phyloP scores from a whole-genome alignment of 2,113 vertebrate genomes.

The Marcusenius ussheri region DNA sequence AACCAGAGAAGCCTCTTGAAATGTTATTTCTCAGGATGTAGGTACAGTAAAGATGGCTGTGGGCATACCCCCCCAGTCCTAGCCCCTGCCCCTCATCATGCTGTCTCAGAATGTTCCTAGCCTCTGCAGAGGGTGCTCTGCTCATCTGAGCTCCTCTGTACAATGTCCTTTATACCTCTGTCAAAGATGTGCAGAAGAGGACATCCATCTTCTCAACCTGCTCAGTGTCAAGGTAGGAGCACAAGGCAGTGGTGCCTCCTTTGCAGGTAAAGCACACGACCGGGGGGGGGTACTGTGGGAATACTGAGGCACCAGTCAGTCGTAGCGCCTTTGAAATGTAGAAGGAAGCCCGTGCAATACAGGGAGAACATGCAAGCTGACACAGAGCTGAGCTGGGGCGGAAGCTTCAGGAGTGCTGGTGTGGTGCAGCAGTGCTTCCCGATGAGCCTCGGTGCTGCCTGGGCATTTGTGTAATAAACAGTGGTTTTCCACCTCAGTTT shows the following conservation, averaged over 20 bases:
- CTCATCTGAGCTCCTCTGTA: not conserved
- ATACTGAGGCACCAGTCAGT: not conserved
- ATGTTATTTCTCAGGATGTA: not conserved
- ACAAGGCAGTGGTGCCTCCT: not conserved
- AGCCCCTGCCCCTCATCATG: not conserved
- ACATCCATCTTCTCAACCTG: not conserved
- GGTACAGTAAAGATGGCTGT: not conserved
- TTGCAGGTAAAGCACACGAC: not conserved
- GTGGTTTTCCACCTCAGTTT: not conserved
- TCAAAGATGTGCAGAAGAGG: not conserved
- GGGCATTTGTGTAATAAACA: not conserved
- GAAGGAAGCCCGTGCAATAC: not conserved
- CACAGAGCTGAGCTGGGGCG: not conserved
- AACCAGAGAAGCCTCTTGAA: not conserved
- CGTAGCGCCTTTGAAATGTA: not conserved
- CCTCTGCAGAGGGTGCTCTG: not conserved
- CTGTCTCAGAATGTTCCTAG: not conserved
- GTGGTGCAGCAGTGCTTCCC: not conserved
- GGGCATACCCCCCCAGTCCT: not conserved
- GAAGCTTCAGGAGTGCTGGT: not conserved
- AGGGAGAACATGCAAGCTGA: not conserved
- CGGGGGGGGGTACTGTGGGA: not conserved
- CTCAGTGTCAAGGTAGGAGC: not conserved
- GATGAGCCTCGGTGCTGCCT: not conserved
- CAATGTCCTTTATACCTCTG: not conserved